These are phyloP conservation scores for Vombatus ursinus DNA, from an alignment of 2,113 vertebrate species.

Conservation along the genomic window DNA sequence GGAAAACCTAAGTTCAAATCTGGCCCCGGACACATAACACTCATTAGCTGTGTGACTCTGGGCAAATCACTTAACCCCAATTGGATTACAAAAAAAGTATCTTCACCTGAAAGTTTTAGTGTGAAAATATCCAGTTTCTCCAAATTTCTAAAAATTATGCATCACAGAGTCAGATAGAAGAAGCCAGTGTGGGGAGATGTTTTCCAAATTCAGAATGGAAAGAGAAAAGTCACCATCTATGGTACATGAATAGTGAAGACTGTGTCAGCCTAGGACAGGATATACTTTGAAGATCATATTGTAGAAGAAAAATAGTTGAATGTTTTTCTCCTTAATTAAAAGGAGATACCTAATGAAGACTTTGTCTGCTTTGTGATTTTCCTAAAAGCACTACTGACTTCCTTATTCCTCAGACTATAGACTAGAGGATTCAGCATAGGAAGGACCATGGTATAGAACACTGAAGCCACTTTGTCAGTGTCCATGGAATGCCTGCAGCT, in stretches of 20 bases:
- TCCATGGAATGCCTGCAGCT: neutral
- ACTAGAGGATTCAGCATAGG: slow-evolving; percentile 51
- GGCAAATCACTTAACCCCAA: too few relatives aligned
- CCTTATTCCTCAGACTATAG: slow-evolving; percentile 45
- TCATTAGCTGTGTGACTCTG: too few relatives aligned
- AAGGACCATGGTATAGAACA: slow-evolving; percentile 22
- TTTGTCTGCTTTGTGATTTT: neutral
- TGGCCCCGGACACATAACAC: too few relatives aligned
- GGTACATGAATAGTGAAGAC: too few relatives aligned
- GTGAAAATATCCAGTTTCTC: neutral
- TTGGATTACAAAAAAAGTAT: too few relatives aligned
- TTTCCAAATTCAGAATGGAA: too few relatives aligned
- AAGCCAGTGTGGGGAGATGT: neutral
- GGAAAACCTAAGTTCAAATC: too few relatives aligned
- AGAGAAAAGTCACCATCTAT: too few relatives aligned
- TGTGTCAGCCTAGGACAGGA: too few relatives aligned
- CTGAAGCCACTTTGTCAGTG: slow-evolving; percentile 4
- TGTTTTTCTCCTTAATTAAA: neutral
- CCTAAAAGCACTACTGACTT: slow-evolving; percentile 22
- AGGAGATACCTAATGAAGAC: neutral
- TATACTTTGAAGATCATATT: too few relatives aligned
- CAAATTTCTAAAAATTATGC: neutral
- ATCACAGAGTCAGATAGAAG: neutral
- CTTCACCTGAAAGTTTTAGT: neutral
- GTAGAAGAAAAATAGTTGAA: neutral